These are phyloP conservation scores for Heterodera schachtii DNA, from an alignment of 1,140 invertebrate species.

Conservation along the genomic window DNA sequence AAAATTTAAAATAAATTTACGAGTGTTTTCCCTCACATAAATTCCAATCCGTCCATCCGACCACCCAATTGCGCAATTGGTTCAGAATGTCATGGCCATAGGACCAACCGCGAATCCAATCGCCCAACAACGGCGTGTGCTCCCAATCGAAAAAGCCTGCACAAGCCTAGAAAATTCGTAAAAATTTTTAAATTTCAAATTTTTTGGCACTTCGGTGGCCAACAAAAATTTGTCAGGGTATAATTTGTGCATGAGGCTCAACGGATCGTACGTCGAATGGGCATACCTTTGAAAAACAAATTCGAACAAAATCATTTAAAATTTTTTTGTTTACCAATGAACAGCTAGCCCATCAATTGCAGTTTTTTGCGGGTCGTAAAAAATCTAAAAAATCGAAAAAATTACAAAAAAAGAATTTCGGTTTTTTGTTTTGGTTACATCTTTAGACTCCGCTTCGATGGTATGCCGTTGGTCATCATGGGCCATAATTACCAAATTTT, in stretches of 20 bases:
- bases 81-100: constrained; percentile 71
- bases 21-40: constrained; percentile 64
- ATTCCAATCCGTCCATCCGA: constrained; percentile 79
- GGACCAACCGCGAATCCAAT: constrained; percentile 36
- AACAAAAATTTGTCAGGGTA: constrained; percentile 78
- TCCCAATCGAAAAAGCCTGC: constrained; percentile 28
- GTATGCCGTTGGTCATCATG: constrained; percentile 64
- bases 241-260: constrained; percentile 70
- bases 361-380: not conserved
- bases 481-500: constrained; percentile 56
- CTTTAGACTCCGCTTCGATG: constrained; percentile 74
- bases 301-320: not conserved
- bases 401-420: not conserved
- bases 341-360: not conserved
- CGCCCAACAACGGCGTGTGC: constrained; percentile 37
- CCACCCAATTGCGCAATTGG: constrained; percentile 37
- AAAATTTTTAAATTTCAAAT: not conserved
- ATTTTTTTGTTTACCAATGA: constrained; percentile 13
- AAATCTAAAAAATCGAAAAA: constrained; percentile 37
- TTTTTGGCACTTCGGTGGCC: constrained; percentile 74
- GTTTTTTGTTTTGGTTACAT: not conserved
- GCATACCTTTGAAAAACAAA: not conserved
- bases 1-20: constrained; percentile 7
- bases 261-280: constrained; percentile 51
- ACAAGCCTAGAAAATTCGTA: constrained; percentile 35